phyloP scores from a whole-genome alignment of 2,888 invertebrate species.

The Acronicta leporina region DNA sequence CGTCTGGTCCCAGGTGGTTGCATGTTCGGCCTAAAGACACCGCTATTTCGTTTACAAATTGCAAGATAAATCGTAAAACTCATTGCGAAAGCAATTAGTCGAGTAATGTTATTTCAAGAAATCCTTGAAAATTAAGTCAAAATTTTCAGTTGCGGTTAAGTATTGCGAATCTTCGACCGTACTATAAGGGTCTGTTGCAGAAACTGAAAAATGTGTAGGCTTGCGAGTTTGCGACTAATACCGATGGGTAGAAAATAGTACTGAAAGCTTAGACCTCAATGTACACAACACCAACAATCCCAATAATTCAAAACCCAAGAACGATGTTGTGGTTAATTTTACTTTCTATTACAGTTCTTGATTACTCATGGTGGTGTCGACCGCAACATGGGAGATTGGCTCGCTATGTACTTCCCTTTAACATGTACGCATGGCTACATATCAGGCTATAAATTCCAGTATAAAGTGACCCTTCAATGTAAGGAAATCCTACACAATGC shows the following conservation, averaged over 20 bases:
- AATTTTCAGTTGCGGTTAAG: too few relatives aligned
- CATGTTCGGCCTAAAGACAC: slow-evolving; percentile 18
- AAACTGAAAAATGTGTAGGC: too few relatives aligned
- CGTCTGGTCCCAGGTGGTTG: slow-evolving; percentile 31
- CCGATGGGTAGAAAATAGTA: too few relatives aligned
- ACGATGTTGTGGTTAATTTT: slow-evolving; percentile 57
- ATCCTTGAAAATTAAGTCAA: background rate
- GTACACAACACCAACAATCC: slow-evolving; percentile 1
- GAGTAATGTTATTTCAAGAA: slow-evolving; percentile 20
- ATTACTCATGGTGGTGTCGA: slow-evolving; percentile 55
- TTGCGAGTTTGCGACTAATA: too few relatives aligned
- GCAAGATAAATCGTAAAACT: slow-evolving; percentile 33
- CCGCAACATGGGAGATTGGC: slow-evolving; percentile 58
- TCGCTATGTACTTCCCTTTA: slow-evolving; percentile 9
- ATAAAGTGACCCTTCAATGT: too few relatives aligned
- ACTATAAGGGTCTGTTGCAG: too few relatives aligned
- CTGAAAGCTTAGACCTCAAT: background rate
- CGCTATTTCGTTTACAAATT: slow-evolving; percentile 27
- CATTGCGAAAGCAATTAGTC: slow-evolving; percentile 38
- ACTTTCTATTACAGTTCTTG: slow-evolving; percentile 64
- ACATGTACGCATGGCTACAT: too few relatives aligned
- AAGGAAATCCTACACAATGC: too few relatives aligned
- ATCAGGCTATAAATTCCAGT: too few relatives aligned
- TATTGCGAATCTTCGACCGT: too few relatives aligned
- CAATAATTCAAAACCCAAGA: slow-evolving; percentile 30